phyloP scores from a whole-genome alignment of 2,888 invertebrate genomes.

The Polydrusus cervinus region DNA sequence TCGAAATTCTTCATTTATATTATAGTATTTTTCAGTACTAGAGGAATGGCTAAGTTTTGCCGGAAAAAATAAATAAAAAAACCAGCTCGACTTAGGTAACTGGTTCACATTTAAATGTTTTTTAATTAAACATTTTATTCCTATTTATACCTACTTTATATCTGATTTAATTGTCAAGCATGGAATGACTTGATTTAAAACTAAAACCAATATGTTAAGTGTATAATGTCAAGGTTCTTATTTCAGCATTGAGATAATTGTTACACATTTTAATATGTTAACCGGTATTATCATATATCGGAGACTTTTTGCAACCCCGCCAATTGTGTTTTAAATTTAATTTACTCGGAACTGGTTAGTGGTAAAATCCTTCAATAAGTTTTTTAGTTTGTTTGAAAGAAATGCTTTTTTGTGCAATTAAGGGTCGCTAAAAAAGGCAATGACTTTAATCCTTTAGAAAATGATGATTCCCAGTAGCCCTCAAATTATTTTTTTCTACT shows the following conservation, averaged over 20 bases:
- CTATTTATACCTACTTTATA: conserved; percentile 9
- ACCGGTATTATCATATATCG: neutral
- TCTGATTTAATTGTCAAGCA: conserved; percentile 21
- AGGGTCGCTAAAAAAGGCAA: too few relatives aligned
- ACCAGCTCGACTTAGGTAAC: conserved; percentile 3
- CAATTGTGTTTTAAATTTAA: too few relatives aligned
- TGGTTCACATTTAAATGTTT: conserved; percentile 17
- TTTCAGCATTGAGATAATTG: conserved; percentile 1
- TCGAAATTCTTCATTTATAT: neutral
- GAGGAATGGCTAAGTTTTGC: neutral
- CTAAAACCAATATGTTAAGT: neutral
- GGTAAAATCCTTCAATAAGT: too few relatives aligned
- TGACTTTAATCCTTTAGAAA: too few relatives aligned
- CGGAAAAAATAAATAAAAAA: neutral
- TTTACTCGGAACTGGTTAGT: too few relatives aligned
- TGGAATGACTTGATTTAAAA: conserved; percentile 18
- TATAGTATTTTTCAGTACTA: neutral
- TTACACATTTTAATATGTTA: neutral
- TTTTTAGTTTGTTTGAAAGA: too few relatives aligned
- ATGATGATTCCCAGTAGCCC: too few relatives aligned
- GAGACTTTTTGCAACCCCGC: too few relatives aligned
- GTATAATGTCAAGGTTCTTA: conserved; percentile 14
- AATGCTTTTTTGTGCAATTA: too few relatives aligned
- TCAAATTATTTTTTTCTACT: too few relatives aligned
- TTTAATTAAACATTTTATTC: conserved; percentile 7